Conservation (phyloP, 2,888 invertebrate species). For the Apeira syringaria region DNA sequence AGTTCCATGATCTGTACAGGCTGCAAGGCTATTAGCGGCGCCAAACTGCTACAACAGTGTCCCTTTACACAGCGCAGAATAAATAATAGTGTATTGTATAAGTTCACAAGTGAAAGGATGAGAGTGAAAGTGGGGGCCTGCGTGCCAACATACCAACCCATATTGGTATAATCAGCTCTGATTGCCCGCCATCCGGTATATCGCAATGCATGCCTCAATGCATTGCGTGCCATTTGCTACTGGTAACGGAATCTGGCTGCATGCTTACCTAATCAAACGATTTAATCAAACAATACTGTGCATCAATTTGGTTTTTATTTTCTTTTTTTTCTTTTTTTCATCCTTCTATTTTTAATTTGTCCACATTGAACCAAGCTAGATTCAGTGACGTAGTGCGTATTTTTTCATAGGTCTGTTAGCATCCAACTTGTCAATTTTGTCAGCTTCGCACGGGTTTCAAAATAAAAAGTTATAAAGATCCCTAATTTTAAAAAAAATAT, state of each 20-base stretch:
- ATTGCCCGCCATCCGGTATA: conserved; percentile 25
- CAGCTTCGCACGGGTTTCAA: no score
- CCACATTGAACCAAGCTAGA: no score
- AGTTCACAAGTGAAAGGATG: conserved; percentile 9
- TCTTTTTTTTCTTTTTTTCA: no score
- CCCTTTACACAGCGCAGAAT: no score
- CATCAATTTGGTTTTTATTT: no score
- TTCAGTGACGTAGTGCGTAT: no score
- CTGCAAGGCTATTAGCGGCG: background rate
- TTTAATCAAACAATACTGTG: conserved; percentile 2
- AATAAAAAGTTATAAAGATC: no score
- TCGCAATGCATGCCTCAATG: conserved; percentile 21
- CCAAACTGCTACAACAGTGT: background rate
- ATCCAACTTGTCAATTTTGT: no score
- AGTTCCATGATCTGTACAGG: no score
- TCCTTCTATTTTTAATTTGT: no score
- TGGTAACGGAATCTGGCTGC: conserved; percentile 11
- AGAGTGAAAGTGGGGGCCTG: conserved; percentile 12
- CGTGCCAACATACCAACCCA: conserved; percentile 8
- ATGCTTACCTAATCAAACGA: conserved; percentile 24
- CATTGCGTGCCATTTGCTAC: conserved; percentile 23
- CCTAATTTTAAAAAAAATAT: no score
- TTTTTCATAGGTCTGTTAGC: no score
- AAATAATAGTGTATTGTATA: background rate
- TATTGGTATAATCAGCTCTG: background rate